phyloP scores from a whole-genome alignment of 2,113 vertebrate species.

The Cyanoderma ruficeps region DNA sequence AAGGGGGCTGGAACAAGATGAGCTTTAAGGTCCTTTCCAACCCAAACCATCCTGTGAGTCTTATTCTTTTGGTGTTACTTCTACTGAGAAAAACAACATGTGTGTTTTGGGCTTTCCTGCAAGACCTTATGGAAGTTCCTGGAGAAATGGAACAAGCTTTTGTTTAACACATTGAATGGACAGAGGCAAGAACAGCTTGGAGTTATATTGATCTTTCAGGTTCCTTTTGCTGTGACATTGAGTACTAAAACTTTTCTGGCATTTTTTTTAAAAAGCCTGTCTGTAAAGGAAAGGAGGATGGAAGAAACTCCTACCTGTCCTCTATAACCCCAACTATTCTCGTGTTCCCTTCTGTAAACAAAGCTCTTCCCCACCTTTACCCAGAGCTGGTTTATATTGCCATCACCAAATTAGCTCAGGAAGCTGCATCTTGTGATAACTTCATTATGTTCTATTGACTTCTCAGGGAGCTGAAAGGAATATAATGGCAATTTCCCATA shows the following conservation, averaged over 20 bases:
- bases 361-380: not conserved
- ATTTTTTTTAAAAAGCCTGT: not conserved
- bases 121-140: not conserved
- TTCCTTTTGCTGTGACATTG: not conserved
- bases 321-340: not conserved
- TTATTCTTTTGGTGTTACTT: not conserved
- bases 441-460: constrained; percentile 41
- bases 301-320: not conserved
- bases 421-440: constrained; percentile 29
- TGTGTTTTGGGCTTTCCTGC: not conserved
- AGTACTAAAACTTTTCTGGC: not conserved
- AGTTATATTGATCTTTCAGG: not conserved
- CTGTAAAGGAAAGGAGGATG: not conserved
- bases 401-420: constrained; percentile 24
- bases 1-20: accelerated
- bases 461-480: constrained; percentile 8
- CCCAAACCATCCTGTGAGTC: not conserved
- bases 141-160: not conserved
- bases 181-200: not conserved
- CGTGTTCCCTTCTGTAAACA: not conserved
- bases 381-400: not conserved
- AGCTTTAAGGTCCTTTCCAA: not conserved
- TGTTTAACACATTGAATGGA: not conserved
- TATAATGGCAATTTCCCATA: not conserved
- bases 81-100: not conserved